These are phyloP conservation scores for Choreutis nemorana DNA, from an alignment of 2,888 invertebrate genomes.

Conservation along the genomic window DNA sequence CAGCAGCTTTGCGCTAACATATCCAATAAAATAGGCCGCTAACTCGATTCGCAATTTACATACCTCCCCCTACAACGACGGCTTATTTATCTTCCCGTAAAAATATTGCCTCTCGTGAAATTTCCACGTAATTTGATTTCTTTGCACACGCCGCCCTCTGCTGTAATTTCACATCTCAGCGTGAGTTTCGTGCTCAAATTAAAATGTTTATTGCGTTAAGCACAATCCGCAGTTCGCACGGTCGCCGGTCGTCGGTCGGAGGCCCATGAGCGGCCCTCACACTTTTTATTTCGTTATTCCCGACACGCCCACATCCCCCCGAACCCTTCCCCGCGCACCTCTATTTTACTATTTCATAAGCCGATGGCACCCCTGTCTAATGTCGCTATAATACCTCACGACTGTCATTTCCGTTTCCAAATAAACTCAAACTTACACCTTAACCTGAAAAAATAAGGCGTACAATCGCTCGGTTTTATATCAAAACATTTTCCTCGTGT, in stretches of 20 bases:
- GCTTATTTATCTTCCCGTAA: slow-evolving; percentile 12
- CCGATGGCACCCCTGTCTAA: slow-evolving; percentile 50
- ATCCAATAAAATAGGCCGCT: background rate
- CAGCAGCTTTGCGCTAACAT: slow-evolving; percentile 3
- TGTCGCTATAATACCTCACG: slow-evolving; percentile 48
- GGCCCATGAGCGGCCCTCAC: slow-evolving; percentile 36
- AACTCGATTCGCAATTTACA: slow-evolving; percentile 4
- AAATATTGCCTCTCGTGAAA: slow-evolving; percentile 28
- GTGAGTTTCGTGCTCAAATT: slow-evolving; percentile 63
- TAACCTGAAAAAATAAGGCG: slow-evolving; percentile 22
- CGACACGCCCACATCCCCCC: slow-evolving; percentile 40
- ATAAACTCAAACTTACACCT: slow-evolving; percentile 20
- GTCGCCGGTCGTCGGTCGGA: slow-evolving; percentile 41
- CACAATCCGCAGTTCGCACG: slow-evolving; percentile 60
- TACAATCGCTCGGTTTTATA: slow-evolving; percentile 18
- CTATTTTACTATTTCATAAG: slow-evolving; percentile 45
- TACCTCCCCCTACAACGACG: slow-evolving; percentile 14
- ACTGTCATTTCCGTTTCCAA: slow-evolving; percentile 43
- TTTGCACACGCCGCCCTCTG: slow-evolving; percentile 41
- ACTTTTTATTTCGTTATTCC: slow-evolving; percentile 60
- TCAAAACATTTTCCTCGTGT: slow-evolving; percentile 28
- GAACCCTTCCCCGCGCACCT: slow-evolving; percentile 23
- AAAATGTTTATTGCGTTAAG: slow-evolving; percentile 65
- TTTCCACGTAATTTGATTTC: slow-evolving; percentile 50
- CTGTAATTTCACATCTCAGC: slow-evolving; percentile 59